These are phyloP conservation scores for Typhlichthys subterraneus DNA, from an alignment of 2,797 vertebrate species.

Conservation along the genomic window DNA sequence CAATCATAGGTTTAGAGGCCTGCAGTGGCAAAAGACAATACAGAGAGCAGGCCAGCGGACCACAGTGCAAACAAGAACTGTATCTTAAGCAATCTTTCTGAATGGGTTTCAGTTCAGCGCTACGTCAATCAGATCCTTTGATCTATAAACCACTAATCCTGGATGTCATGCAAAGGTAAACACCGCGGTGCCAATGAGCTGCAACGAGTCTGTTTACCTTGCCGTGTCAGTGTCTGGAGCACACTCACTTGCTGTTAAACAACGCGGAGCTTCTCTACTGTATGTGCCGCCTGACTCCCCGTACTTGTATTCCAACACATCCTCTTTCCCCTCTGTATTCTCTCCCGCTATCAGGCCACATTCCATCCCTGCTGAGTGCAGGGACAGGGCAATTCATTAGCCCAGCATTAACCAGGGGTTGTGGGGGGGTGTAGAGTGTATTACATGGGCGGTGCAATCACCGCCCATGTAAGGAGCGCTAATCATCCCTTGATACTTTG, in stretches of 20 bases:
- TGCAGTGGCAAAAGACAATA: background rate
- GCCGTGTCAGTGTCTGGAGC: background rate
- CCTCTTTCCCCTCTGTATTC: conserved; percentile 1
- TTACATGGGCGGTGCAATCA: conserved; percentile 58
- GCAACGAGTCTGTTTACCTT: conserved; percentile 15
- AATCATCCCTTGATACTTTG: conserved; percentile 43
- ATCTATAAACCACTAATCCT: conserved; percentile 13
- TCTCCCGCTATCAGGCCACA: conserved; percentile 45
- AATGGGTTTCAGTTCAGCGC: background rate
- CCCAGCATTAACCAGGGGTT: conserved; percentile 47
- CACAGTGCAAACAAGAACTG: background rate
- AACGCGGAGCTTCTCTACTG: background rate
- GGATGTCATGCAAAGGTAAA: conserved; percentile 8
- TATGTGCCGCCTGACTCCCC: conserved; percentile 12
- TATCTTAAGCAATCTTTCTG: background rate
- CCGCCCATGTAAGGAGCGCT: conserved; percentile 42
- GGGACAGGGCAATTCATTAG: conserved; percentile 56
- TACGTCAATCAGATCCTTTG: background rate
- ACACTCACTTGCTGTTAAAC: too few species aligned
- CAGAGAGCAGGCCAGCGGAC: background rate
- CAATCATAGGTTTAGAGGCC: background rate
- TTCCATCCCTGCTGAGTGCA: conserved; percentile 36
- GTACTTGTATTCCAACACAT: background rate
- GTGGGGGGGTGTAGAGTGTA: conserved; percentile 21
- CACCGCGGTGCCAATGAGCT: conserved; percentile 6